phyloP scores from a whole-genome alignment of 92 coral and sea anemone species.

The Porites rus region DNA sequence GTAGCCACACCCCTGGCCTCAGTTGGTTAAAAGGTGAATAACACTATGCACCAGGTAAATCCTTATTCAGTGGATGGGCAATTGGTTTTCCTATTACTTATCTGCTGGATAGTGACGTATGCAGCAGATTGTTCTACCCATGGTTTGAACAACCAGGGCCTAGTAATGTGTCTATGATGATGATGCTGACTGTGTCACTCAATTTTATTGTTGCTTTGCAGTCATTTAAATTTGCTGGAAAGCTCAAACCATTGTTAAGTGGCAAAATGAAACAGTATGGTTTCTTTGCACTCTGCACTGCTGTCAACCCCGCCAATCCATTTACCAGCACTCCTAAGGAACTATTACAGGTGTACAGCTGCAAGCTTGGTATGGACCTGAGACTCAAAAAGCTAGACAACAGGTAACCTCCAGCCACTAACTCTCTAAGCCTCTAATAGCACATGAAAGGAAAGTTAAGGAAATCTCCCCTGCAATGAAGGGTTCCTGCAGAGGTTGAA shows the following conservation, averaged over 20 bases:
- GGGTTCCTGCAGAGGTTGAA: too few species aligned
- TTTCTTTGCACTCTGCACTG: slow-evolving; percentile 85
- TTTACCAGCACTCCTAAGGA: slow-evolving; percentile 67
- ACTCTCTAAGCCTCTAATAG: background rate
- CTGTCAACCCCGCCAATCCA: slow-evolving; percentile 54
- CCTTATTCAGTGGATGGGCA: too few species aligned
- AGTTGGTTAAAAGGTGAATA: too few species aligned
- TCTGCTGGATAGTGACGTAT: too few species aligned
- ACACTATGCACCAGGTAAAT: too few species aligned
- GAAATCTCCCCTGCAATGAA: too few species aligned
- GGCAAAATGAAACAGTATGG: slow-evolving; percentile 71
- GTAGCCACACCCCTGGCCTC: too few species aligned
- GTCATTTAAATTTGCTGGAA: slow-evolving; percentile 87
- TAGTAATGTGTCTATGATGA: background rate
- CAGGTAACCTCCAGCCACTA: slow-evolving; percentile 48
- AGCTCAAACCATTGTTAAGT: slow-evolving; percentile 52
- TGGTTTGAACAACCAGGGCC: background rate
- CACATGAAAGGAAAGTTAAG: too few species aligned
- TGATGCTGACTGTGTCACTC: background rate
- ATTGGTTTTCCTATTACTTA: too few species aligned
- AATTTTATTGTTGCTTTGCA: background rate
- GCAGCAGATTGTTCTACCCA: too few species aligned
- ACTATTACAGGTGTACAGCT: slow-evolving; percentile 64
- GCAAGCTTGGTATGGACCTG: slow-evolving; percentile 79
- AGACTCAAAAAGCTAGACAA: slow-evolving; percentile 65